phyloP scores from a whole-genome alignment of 2,113 vertebrate species.

The Caretta caretta region DNA sequence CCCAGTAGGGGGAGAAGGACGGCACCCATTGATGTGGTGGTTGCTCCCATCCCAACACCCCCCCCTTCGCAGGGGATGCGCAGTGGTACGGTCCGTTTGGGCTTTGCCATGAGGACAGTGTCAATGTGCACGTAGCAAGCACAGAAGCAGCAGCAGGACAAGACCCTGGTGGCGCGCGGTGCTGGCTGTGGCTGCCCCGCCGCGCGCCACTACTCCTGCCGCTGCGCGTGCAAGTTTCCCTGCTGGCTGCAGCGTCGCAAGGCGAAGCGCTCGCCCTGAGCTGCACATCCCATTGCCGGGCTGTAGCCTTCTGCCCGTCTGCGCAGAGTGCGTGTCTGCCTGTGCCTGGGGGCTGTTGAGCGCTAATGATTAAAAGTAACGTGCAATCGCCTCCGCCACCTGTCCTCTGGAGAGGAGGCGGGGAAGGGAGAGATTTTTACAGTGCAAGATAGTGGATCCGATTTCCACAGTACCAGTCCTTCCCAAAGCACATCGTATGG shows the following conservation, averaged over 20 bases:
- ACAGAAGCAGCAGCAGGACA: not conserved
- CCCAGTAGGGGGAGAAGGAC: not conserved
- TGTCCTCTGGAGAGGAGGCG: not conserved
- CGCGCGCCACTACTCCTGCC: not conserved
- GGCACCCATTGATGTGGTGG: not conserved
- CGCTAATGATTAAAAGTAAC: not conserved
- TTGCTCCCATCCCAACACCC: not conserved
- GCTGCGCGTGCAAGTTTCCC: not conserved
- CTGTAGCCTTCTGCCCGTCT: no score
- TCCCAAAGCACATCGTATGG: not conserved
- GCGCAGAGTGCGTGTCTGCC: no score
- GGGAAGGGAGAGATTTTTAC: not conserved
- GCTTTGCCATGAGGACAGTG: slow-evolving; percentile 91
- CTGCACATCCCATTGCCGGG: no score
- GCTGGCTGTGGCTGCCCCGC: not conserved
- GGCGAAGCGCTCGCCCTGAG: no score
- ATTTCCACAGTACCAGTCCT: not conserved
- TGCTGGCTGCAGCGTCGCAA: not conserved
- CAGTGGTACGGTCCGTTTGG: slow-evolving; percentile 68
- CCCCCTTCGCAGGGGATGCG: not conserved
- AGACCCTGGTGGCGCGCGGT: not conserved
- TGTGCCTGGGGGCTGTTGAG: not conserved
- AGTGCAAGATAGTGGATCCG: not conserved
- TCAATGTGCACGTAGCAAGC: slow-evolving; percentile 85
- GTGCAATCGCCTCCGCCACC: no score